Evolutionary conservation across 1,140 invertebrate genomes (phyloP).

Genomic region (Zaprionus capensis): DNA sequence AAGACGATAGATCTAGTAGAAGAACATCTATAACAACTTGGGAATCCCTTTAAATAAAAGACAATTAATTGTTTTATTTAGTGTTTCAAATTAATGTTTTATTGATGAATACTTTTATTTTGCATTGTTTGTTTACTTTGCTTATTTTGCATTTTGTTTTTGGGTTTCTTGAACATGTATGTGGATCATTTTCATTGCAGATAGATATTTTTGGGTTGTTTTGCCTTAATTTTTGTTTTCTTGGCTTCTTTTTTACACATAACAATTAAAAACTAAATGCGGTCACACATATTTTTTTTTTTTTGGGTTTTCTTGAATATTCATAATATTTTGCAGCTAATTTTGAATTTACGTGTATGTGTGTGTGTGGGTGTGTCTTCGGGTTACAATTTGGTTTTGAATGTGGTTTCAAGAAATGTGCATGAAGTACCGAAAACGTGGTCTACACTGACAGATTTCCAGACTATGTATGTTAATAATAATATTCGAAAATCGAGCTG

Average conservation of each 20-base stretch:
- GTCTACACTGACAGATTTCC: not conserved
- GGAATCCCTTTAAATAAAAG: not conserved
- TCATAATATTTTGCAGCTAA: constrained; percentile 35
- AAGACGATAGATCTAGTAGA: too few species aligned
- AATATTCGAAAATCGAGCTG: not conserved
- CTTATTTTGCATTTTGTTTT: constrained; percentile 46
- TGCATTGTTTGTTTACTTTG: constrained; percentile 60
- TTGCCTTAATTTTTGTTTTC: constrained; percentile 14
- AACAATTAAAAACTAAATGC: constrained; percentile 58
- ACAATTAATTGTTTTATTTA: not conserved
- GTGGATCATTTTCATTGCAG: constrained; percentile 18
- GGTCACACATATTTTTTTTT: not conserved
- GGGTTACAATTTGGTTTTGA: not conserved
- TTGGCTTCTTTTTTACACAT: constrained; percentile 52
- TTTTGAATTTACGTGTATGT: constrained; percentile 24
- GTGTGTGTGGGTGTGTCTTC: constrained; percentile 1
- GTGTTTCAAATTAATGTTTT: constrained; percentile 34
- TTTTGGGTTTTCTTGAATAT: constrained; percentile 26
- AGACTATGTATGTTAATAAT: not conserved
- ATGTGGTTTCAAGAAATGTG: constrained; percentile 6
- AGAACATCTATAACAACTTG: too few species aligned
- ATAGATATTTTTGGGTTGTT: constrained; percentile 28
- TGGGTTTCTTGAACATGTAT: constrained; percentile 37
- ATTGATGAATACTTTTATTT: constrained; percentile 71
- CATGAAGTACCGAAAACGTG: constrained; percentile 5